Evolutionary conservation across 2,113 vertebrate species (phyloP), one percentile per base, ranked within the genome.

Genomic region (Syrrhaptes paradoxus): DNA sequence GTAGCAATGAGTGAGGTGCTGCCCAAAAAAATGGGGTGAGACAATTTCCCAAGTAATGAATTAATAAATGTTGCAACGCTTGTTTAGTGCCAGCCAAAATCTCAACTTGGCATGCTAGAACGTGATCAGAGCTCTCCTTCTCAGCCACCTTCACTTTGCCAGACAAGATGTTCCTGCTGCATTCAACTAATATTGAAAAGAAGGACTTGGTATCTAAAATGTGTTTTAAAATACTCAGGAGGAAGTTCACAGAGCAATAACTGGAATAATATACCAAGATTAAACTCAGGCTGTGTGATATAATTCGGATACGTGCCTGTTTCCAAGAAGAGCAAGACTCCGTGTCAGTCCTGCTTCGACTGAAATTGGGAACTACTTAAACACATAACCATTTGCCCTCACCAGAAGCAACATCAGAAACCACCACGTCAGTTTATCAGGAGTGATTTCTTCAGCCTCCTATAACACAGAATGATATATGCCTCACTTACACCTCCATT

Each of bases 31-130:
- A 97, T 52, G 89, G 83, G 95, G 95, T 96, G 95, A 97, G 94
- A 97, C 83, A 72, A 96, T 97, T 97, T 97, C 96, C 94, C 96
- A 96, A 96, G 95, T 95, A 95, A 95, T 91, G 89, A 96, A 96
- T 96, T 97, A 96, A 96, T 96, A 96, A 94, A 84, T 96, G 87
- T 97, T 95, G 94, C 93, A 97, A 97, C 0, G 2, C 16, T 57
- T 66, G 46, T 48, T 75, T 75, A 87, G 57, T 63, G 87, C 85
- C 86, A 91, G 95, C 92, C 95, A 97, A 95, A 92, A 81, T 89
- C 86, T 73, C 71, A 89, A 48, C 29, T 49, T 90, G 94, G 74
- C 97, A 7, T 95, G 96, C 94, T 90, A 68, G 85, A 95, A 97
- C 96, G 8, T 97, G 97, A 97, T 82, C 87, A 48, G 74, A 75